phyloP scores from a whole-genome alignment of 2,113 vertebrate species.

The Hemiprocne comata region DNA sequence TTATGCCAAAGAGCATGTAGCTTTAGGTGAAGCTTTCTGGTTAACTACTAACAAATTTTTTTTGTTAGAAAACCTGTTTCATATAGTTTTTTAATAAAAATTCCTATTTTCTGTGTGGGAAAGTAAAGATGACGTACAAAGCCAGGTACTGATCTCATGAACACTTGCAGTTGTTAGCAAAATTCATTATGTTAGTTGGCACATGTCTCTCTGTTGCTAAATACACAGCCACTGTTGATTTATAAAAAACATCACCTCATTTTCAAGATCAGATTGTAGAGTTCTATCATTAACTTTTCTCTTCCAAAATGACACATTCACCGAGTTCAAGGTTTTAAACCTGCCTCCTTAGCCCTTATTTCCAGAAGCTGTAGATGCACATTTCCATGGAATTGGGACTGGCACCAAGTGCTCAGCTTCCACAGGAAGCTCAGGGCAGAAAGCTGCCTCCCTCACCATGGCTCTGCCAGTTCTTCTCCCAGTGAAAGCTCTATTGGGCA shows the following conservation, averaged over 20 bases:
- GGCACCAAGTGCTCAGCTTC: background rate
- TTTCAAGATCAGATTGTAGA: background rate
- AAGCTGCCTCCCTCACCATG: no score
- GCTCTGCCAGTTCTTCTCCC: background rate
- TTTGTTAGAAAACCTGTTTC: background rate
- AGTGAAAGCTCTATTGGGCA: background rate
- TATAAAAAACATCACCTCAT: background rate
- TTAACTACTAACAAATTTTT: background rate
- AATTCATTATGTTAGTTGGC: background rate
- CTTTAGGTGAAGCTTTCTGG: background rate
- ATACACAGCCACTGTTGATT: background rate
- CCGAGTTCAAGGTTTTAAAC: fast-evolving
- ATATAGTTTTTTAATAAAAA: background rate
- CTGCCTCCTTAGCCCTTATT: background rate
- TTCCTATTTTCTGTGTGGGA: background rate
- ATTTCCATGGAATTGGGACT: background rate
- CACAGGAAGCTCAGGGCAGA: background rate
- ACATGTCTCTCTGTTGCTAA: background rate
- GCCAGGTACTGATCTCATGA: background rate
- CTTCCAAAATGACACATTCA: background rate
- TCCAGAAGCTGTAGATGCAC: background rate
- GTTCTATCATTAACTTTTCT: background rate
- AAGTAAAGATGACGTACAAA: background rate
- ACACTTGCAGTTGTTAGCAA: background rate
- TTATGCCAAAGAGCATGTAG: background rate